phyloP scores from a whole-genome alignment of 2,113 vertebrate species.

The Phaethornis superciliosus region DNA sequence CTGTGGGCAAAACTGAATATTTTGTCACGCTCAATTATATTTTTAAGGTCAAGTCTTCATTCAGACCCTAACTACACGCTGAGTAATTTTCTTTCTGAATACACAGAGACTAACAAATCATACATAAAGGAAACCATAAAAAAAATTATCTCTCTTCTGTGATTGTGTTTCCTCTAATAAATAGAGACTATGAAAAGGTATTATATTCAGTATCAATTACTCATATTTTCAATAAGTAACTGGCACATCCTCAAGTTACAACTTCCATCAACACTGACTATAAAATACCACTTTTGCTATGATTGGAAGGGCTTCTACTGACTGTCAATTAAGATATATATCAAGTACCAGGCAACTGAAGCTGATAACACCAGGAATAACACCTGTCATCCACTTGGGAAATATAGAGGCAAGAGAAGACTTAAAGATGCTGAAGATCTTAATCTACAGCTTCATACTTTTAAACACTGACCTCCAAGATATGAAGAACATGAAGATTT shows the following conservation, averaged over 20 bases:
- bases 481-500: background rate
- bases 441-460: conserved; percentile 28
- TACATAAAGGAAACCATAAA: background rate
- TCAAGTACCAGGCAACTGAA: conserved; percentile 36
- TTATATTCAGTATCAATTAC: conserved; percentile 50
- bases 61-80: background rate
- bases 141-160: background rate
- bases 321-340: conserved; percentile 63
- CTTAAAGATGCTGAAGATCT: conserved; percentile 17
- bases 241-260: conserved; percentile 16
- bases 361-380: conserved; percentile 28
- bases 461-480: conserved; percentile 43
- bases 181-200: conserved; percentile 28
- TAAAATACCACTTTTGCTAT: conserved; percentile 23
- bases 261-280: conserved; percentile 8
- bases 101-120: background rate
- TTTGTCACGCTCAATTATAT: background rate
- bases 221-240: conserved; percentile 7
- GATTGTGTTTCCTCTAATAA: conserved; percentile 8
- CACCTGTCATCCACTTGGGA: conserved; percentile 39
- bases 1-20: background rate
- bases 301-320: conserved; percentile 42
- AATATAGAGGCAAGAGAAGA: conserved; percentile 37
- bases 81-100: background rate
- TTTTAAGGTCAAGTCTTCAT: background rate